phyloP scores from a whole-genome alignment of 2,888 invertebrate species.

The Clepsis dumicolana region DNA sequence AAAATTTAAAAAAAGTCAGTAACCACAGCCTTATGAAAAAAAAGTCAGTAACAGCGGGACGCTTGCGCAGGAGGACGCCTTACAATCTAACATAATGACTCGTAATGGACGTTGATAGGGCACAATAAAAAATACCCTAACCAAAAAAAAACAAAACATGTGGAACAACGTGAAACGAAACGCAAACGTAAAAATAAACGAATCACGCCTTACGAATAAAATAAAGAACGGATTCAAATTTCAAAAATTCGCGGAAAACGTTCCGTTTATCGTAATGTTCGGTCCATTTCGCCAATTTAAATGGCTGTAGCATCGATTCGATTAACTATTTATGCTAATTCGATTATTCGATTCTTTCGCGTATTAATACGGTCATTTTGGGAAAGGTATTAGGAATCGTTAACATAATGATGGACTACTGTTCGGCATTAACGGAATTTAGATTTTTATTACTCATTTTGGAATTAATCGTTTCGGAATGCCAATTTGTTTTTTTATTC shows the following conservation, averaged over 20 bases:
- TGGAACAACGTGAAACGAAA: slow-evolving; percentile 55
- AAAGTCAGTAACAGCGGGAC: slow-evolving; percentile 66
- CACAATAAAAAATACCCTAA: slow-evolving; percentile 58
- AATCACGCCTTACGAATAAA: background rate
- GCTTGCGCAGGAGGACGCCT: slow-evolving; percentile 63
- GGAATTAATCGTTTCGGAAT: slow-evolving; percentile 4
- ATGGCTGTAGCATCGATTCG: slow-evolving; percentile 50
- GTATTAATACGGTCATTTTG: slow-evolving; percentile 51
- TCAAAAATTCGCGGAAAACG: slow-evolving; percentile 47
- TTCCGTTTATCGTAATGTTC: slow-evolving; percentile 63
- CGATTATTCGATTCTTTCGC: slow-evolving; percentile 46
- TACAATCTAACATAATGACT: slow-evolving; percentile 75
- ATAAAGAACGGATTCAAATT: slow-evolving; percentile 47
- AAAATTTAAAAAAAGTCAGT: background rate
- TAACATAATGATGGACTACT: slow-evolving; percentile 61
- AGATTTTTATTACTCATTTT: slow-evolving; percentile 5
- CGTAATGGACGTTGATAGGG: slow-evolving; percentile 74
- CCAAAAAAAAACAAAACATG: slow-evolving; percentile 47
- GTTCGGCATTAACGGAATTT: slow-evolving; percentile 54
- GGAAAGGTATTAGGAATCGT: slow-evolving; percentile 52
- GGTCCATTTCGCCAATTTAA: slow-evolving; percentile 54
- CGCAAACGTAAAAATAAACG: slow-evolving; percentile 34
- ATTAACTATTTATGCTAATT: slow-evolving; percentile 57
- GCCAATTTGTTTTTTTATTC: slow-evolving; percentile 1
- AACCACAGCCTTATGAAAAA: slow-evolving; percentile 53